A percentile compares a stretch with the other conserved stretches of the same genome.
These are phyloP conservation scores for Scylla paramamosain DNA, from an alignment of 1,140 invertebrate species.

Conservation along the genomic window DNA sequence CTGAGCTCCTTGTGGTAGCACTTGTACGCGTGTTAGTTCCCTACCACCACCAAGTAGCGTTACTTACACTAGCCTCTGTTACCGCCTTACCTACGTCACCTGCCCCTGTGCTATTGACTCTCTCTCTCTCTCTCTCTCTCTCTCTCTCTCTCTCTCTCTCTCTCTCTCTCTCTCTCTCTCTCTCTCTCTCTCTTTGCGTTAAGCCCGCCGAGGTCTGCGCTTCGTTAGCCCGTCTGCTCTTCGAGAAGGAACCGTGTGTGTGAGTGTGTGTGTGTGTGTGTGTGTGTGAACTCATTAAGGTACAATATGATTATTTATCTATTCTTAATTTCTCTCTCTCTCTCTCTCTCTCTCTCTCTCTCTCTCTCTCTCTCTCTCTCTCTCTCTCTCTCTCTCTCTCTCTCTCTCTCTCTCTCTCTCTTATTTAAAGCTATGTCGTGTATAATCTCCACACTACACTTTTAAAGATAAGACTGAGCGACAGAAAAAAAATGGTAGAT, in stretches of 20 bases:
- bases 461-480: background rate
- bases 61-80: too few species aligned
- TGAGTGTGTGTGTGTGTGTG: too few species aligned
- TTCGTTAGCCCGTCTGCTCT: background rate
- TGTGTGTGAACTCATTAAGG: background rate
- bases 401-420: background rate
- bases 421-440: background rate
- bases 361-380: constrained; percentile 13
- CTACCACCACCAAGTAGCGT: too few species aligned
- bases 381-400: constrained; percentile 17
- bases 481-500: background rate
- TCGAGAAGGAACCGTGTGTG: background rate
- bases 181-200: background rate
- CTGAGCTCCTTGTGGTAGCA: background rate
- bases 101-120: background rate
- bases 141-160: background rate
- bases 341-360: constrained; percentile 41
- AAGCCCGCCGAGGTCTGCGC: background rate
- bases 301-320: background rate
- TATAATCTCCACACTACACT: background rate
- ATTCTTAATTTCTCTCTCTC: background rate
- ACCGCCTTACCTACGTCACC: too few species aligned
- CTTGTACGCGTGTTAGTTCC: too few species aligned
- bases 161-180: constrained; percentile 21
- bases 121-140: background rate